Base-by-base conservation (phyloP, 2,113 vertebrate genomes). In the Benitochromis conjunctus region DNA sequence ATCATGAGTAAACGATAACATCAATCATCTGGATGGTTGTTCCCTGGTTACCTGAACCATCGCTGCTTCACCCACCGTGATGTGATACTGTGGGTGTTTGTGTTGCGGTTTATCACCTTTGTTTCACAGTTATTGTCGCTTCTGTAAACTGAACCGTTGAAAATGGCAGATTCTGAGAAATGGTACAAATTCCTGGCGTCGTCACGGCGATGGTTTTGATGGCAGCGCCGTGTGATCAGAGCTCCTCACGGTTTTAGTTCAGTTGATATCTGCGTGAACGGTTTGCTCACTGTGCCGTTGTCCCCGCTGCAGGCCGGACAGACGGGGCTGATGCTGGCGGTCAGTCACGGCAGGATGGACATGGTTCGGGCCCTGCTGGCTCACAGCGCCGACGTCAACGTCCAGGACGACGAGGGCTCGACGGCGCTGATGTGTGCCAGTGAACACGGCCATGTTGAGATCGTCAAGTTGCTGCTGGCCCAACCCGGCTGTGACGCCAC, bases 401-500 rank as follows among this genome's bases (percentile, higher is more conserved):
- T 99, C 91, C 98, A 99, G 94, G 98, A 99, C 0, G 98, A 99
- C 0, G 98, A 99, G 90, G 98, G 98, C 74, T 99, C 98, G 71
- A 99, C 98, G 0, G 98, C 98, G 9, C 97, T 99, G 80, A 99
- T 99, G 98, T 99, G 98, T 7, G 98, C 98, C 88, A 99, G 98
- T 48, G 98, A 99, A 62, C 98, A 99, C 0, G 98, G 98, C 3
- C 98, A 99, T 1, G 98, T 97, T 4, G 98, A 99, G 94, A 99
- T 99, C 4, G 98, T 99, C 51, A 99, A 99, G 82, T 97, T 99
- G 91, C 96, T 99, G 88, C 96, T 99, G 93, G 98, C 96, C 60
- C 98, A 98, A 89, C 94, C 96, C 0, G 98, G 98, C 34, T 98
- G 98, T 62, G 97, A 98, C 5, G 97, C 98, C 86, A 98, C 97